phyloP scores from a whole-genome alignment of 2,888 invertebrate genomes.

The Eucriotettix oculatus region DNA sequence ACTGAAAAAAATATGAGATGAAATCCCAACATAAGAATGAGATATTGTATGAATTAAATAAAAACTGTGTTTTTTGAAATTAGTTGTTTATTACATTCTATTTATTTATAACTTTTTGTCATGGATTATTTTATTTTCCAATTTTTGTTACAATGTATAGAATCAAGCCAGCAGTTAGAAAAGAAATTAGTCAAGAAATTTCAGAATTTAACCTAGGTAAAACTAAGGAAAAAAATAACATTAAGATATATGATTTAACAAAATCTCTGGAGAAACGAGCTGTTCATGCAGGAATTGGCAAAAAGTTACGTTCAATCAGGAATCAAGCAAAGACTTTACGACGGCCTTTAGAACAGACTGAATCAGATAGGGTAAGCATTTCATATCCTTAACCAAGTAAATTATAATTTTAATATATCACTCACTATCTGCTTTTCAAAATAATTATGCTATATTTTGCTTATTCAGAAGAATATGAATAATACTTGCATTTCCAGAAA shows the following conservation, averaged over 20 bases:
- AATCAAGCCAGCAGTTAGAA: conserved; percentile 1
- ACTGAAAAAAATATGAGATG: too few species aligned
- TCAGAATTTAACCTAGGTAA: conserved; percentile 1
- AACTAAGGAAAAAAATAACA: not conserved
- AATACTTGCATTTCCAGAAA: too few species aligned
- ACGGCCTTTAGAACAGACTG: conserved; percentile 3
- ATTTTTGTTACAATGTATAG: not conserved
- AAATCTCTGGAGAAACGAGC: not conserved
- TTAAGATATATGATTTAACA: not conserved
- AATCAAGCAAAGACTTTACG: not conserved
- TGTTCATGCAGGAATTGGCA: not conserved
- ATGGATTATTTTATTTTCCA: too few species aligned
- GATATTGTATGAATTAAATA: too few species aligned
- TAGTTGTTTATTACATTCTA: too few species aligned
- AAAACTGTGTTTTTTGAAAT: too few species aligned
- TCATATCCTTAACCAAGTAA: not conserved
- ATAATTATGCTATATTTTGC: too few species aligned
- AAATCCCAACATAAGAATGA: too few species aligned
- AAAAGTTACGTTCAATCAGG: not conserved
- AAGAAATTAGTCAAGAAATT: conserved; percentile 1
- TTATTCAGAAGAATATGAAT: too few species aligned
- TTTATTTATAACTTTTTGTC: too few species aligned
- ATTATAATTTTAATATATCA: too few species aligned
- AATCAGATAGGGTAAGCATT: conserved; percentile 1
- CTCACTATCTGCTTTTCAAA: too few species aligned